Conservation (phyloP, 2,113 vertebrate genomes). For the Sinocyclocheilus maitianheensis region DNA sequence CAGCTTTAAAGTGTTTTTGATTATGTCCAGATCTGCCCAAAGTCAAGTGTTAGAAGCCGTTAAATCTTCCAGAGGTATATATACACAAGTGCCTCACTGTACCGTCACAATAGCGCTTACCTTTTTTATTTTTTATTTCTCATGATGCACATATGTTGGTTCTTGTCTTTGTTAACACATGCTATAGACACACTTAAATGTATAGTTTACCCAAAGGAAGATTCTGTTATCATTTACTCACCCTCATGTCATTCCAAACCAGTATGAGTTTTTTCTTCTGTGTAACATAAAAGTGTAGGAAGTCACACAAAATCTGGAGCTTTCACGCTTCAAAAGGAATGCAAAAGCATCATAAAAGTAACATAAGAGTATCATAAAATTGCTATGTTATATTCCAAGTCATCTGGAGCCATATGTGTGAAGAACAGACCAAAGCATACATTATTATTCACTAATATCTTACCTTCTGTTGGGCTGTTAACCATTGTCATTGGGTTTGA, state of each 20-base stretch:
- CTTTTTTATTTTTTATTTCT: background rate
- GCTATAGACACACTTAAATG: background rate
- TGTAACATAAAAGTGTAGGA: background rate
- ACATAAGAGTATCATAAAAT: background rate
- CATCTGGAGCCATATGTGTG: too few relatives aligned
- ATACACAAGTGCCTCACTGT: slow-evolving; percentile 19
- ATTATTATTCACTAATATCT: background rate
- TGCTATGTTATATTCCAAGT: background rate
- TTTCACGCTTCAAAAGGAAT: background rate
- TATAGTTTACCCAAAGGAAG: background rate
- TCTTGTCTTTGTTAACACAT: slow-evolving; percentile 6
- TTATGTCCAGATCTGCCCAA: slow-evolving; percentile 31
- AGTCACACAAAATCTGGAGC: background rate
- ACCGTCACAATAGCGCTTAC: background rate
- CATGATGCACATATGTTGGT: slow-evolving; percentile 13
- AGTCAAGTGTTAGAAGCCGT: slow-evolving; percentile 1
- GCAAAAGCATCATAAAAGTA: background rate
- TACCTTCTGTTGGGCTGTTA: background rate
- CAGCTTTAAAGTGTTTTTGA: slow-evolving; percentile 36
- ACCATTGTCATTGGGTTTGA: background rate
- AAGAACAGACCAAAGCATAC: too few relatives aligned
- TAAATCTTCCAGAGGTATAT: slow-evolving; percentile 15
- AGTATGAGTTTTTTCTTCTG: background rate
- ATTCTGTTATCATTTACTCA: background rate
- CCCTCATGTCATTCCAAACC: background rate